Evolutionary conservation across 2,888 invertebrate genomes (phyloP), one percentile per base, ranked within the genome.

Genomic region (Apamea anceps): DNA sequence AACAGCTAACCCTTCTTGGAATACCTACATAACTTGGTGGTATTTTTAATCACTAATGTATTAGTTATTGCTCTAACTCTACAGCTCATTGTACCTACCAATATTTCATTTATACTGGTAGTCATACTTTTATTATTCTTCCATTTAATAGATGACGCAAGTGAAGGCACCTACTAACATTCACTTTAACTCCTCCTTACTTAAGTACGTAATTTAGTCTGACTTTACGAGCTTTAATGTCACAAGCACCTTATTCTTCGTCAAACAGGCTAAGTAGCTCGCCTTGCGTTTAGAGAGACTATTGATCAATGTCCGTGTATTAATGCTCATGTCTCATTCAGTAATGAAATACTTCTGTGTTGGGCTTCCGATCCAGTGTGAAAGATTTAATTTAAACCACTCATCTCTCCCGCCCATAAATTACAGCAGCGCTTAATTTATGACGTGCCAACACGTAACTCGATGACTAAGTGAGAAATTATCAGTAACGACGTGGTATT

Each of bases 391-490:
- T 85, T 84, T 82, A 82, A 85, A 82, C 79, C 85, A 83, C 79
- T 86, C 84, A 70, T 81, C 81, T 81, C 80, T 77, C 82, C 82
- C 72, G 81, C 70, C 77, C 84, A 82, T 88, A 84, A 81, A 82
- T 85, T 83, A 85, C 77, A 77, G 63, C 77, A 83, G 76, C 82
- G 79, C 76, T 91, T 87, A 89, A 91, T 90, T 91, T 88, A 90
- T 80, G 87, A 87, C 85, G 82, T 79, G 86, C 86, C 82, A 85
- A 87, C 86, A 87, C 82, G 85, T 88, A 89, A 84, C 82, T 87
- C 85, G 76, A 86, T 91, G 91, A 89, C 85, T 87, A 90, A 92
- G 90, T 91, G 88, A 87, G 86, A 90, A 91, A 90, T 92, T 91
- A 90, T 91, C 89, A 87, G 86, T 84, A 86, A 86, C 85, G 76